Evolutionary conservation across 2,888 invertebrate genomes (phyloP).

Genomic region (Vanessa cardui): DNA sequence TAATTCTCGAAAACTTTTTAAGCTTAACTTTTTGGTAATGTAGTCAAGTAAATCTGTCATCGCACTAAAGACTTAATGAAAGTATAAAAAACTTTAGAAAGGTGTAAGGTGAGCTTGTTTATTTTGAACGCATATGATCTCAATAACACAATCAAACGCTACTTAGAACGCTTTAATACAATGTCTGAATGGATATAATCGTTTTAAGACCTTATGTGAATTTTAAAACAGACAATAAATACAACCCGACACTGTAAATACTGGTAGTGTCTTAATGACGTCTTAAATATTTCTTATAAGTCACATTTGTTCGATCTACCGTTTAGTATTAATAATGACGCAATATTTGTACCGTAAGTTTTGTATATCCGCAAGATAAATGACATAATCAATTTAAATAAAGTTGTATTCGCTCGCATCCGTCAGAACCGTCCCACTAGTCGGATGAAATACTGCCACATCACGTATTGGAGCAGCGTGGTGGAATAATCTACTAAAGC

Average conservation of each 20-base stretch:
- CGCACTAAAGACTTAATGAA: too few relatives aligned
- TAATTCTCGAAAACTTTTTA: neutral
- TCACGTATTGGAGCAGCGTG: too few relatives aligned
- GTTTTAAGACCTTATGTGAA: neutral
- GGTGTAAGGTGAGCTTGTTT: constrained; percentile 6
- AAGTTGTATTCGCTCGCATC: neutral
- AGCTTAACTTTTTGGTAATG: neutral
- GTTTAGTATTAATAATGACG: constrained; percentile 16
- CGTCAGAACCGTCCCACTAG: neutral
- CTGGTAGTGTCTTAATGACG: too few relatives aligned
- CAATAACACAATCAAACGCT: neutral
- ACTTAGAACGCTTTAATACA: neutral
- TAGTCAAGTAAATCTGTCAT: neutral
- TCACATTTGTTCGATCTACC: neutral
- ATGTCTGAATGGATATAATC: too few relatives aligned
- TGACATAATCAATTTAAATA: constrained; percentile 16
- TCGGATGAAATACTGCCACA: neutral
- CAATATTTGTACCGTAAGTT: constrained; percentile 10
- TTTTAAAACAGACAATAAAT: neutral
- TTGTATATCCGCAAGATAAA: constrained; percentile 18
- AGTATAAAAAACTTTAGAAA: constrained; percentile 1
- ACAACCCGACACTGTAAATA: too few relatives aligned
- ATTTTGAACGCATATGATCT: neutral
- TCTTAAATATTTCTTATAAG: neutral
- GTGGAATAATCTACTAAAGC: too few relatives aligned